Conservation (phyloP, 2,888 invertebrate genomes). For the Protodeltote pygarga region DNA sequence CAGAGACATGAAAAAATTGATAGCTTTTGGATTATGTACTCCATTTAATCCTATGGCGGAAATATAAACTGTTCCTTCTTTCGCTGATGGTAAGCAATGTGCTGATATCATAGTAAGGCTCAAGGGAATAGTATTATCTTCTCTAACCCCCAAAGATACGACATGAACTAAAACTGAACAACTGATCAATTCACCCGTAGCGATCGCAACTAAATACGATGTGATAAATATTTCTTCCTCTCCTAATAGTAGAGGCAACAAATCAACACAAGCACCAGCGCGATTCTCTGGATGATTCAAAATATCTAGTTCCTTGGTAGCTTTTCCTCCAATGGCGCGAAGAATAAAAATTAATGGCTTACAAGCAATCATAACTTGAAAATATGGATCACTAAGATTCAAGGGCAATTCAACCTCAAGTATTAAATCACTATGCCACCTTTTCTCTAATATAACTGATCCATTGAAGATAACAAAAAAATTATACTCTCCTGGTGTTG, state of each 20-base stretch:
- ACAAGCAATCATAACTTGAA: conserved; percentile 59
- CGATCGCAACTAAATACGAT: conserved; percentile 57
- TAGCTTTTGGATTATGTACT: conserved; percentile 52
- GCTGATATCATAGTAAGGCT: conserved; percentile 73
- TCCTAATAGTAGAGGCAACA: conserved; percentile 73
- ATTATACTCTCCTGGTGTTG: conserved; percentile 58
- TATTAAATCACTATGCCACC: conserved; percentile 59
- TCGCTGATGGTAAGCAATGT: conserved; percentile 71
- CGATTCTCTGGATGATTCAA: conserved; percentile 68
- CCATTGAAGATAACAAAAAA: conserved; percentile 67
- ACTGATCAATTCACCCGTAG: conserved; percentile 58
- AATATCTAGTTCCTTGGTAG: conserved; percentile 68
- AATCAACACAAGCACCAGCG: conserved; percentile 73
- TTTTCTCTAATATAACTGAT: conserved; percentile 58
- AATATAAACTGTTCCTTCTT: conserved; percentile 73
- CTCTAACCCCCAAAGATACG: conserved; percentile 47
- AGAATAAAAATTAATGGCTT: conserved; percentile 72
- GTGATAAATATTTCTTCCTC: conserved; percentile 62
- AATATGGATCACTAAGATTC: conserved; percentile 60
- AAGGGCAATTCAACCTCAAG: conserved; percentile 56
- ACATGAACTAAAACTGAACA: conserved; percentile 62
- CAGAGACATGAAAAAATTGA: conserved; percentile 71
- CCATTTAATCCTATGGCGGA: conserved; percentile 70
- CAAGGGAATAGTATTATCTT: conserved; percentile 57
- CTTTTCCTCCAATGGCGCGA: conserved; percentile 61